These are phyloP conservation scores for Amphipyra berbera DNA, from an alignment of 2,888 invertebrate genomes.

Conservation along the genomic window DNA sequence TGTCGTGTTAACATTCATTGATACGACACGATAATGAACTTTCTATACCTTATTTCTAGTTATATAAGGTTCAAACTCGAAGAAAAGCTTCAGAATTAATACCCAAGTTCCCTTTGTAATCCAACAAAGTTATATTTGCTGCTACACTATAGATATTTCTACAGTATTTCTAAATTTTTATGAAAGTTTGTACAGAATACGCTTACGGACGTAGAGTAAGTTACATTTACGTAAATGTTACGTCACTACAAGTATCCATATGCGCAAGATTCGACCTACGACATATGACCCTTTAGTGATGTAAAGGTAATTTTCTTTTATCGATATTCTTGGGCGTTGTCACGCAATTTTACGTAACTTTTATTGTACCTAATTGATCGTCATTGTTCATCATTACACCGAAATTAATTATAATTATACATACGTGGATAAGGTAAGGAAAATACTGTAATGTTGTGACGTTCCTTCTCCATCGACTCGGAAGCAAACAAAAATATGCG, in stretches of 20 bases:
- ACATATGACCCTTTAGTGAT: constrained; percentile 78
- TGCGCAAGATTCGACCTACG: constrained; percentile 82
- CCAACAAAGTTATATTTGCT: constrained; percentile 13
- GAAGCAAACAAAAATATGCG: too few relatives aligned
- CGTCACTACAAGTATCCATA: constrained; percentile 71
- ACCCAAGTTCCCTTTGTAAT: background rate
- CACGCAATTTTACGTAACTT: constrained; percentile 13
- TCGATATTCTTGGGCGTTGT: constrained; percentile 20
- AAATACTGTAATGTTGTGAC: background rate
- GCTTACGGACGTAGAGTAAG: constrained; percentile 31
- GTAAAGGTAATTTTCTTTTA: constrained; percentile 44
- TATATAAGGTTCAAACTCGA: constrained; percentile 4
- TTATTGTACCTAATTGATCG: constrained; percentile 10
- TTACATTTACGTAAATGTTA: constrained; percentile 77
- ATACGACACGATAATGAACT: background rate
- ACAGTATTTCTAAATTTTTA: constrained; percentile 1
- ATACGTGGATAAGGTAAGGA: background rate
- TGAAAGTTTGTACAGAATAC: constrained; percentile 32
- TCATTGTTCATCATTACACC: background rate
- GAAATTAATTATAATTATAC: background rate
- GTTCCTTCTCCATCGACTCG: background rate
- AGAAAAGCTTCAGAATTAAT: constrained; percentile 1
- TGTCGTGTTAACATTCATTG: background rate
- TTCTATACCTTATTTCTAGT: background rate
- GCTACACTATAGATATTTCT: background rate